Conservation (phyloP, 2,888 invertebrate species). For the Bhutanitis thaidina region DNA sequence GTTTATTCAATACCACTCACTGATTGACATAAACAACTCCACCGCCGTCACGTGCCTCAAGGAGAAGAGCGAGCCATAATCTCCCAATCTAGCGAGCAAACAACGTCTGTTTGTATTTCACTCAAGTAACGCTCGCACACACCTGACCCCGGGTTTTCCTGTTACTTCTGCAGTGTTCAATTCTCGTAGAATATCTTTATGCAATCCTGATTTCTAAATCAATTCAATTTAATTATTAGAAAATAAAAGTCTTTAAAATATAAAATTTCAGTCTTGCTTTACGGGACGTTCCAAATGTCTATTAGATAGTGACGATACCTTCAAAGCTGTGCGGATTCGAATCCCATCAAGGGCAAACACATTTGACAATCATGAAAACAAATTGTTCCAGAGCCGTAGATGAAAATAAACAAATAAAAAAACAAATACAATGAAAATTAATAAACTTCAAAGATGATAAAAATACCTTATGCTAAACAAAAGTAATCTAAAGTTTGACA, state of each 20-base stretch:
- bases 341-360: no score
- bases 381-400: no score
- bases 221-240: background rate
- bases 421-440: no score
- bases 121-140: slow-evolving; percentile 30
- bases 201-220: slow-evolving; percentile 10
- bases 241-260: background rate
- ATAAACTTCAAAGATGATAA: no score
- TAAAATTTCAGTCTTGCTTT: no score
- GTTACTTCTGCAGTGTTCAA: slow-evolving; percentile 29
- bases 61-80: slow-evolving; percentile 41
- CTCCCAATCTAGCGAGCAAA: slow-evolving; percentile 52
- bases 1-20: background rate
- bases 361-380: no score
- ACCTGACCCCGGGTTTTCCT: slow-evolving; percentile 34
- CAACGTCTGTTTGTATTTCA: slow-evolving; percentile 43
- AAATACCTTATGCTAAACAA: no score
- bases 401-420: no score
- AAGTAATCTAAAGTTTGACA: no score
- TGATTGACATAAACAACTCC: background rate
- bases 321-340: no score
- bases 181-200: slow-evolving; percentile 28
- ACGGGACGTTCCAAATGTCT: no score
- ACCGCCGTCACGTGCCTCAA: slow-evolving; percentile 8
- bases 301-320: no score